phyloP scores from a whole-genome alignment of 2,888 invertebrate genomes.

The Diplazon laetatorius region DNA sequence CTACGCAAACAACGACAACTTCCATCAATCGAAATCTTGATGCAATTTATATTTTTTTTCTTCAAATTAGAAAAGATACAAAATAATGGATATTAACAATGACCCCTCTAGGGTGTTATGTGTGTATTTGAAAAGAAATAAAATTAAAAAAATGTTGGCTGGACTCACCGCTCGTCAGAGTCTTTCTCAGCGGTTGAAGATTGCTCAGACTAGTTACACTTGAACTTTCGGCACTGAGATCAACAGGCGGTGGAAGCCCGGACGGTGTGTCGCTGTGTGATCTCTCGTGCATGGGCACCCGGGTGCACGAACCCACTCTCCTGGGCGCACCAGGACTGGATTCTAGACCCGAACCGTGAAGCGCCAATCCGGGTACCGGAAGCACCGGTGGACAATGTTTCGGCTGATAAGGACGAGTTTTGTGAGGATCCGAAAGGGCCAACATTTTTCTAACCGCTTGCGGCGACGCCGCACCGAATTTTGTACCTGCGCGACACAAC shows the following conservation, averaged over 20 bases:
- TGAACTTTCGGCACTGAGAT: constrained; percentile 96
- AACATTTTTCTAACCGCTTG: constrained; percentile 98
- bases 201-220: constrained; percentile 96
- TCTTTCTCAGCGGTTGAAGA: constrained; percentile 92
- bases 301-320: constrained; percentile 84
- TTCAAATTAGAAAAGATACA: no score
- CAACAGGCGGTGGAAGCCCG: constrained; percentile 90
- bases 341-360: constrained; percentile 82
- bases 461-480: constrained; percentile 94
- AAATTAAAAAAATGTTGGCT: constrained; percentile 35
- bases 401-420: constrained; percentile 94
- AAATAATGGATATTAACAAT: no score
- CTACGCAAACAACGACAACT: constrained; percentile 83
- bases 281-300: constrained; percentile 90
- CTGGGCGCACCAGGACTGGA: constrained; percentile 85
- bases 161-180: constrained; percentile 87
- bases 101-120: no score
- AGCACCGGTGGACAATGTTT: constrained; percentile 86
- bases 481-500: constrained; percentile 76
- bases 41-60: not conserved
- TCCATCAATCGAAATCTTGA: no score
- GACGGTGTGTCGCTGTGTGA: constrained; percentile 95
- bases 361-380: constrained; percentile 86
- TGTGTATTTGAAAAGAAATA: constrained; percentile 33
- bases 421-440: constrained; percentile 93